Evolutionary conservation across 2,888 invertebrate genomes (phyloP).

Genomic region (Nomada lathburiana): DNA sequence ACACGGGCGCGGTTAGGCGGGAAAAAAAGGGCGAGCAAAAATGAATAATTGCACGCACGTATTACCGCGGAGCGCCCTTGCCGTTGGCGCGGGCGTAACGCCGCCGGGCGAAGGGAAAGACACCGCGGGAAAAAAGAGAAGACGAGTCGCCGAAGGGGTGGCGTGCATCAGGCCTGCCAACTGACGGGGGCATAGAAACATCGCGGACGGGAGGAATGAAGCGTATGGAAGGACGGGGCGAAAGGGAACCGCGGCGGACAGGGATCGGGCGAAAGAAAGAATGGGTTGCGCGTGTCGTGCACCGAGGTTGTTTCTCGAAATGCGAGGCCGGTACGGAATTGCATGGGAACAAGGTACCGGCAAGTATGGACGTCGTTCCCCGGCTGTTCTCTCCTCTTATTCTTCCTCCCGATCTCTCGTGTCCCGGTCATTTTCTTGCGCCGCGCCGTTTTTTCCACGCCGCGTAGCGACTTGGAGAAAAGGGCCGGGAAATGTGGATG

Average conservation of each 20-base stretch:
- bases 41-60: conserved; percentile 70
- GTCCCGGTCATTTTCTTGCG: not conserved
- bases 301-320: conserved; percentile 67
- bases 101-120: conserved; percentile 38
- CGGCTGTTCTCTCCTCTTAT: not conserved
- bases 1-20: conserved; percentile 37
- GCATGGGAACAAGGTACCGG: conserved; percentile 41
- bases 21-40: conserved; percentile 39
- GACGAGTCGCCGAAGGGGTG: conserved; percentile 9
- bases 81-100: conserved; percentile 44
- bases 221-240: not conserved
- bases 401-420: not conserved
- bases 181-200: not conserved
- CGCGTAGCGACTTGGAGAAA: conserved; percentile 38
- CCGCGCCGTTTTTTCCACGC: conserved; percentile 21
- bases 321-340: conserved; percentile 57
- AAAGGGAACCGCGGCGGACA: not conserved
- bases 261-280: conserved; percentile 21
- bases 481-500: conserved; percentile 39
- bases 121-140: conserved; percentile 36
- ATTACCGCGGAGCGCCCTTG: conserved; percentile 61
- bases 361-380: conserved; percentile 36
- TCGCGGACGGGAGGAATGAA: conserved; percentile 1
- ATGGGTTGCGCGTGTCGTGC: conserved; percentile 1
- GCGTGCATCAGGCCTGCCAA: not conserved